Evolutionary conservation across 2,888 invertebrate genomes (phyloP), one percentile per base, ranked within the genome.

Genomic region (Poecilus cupreus): DNA sequence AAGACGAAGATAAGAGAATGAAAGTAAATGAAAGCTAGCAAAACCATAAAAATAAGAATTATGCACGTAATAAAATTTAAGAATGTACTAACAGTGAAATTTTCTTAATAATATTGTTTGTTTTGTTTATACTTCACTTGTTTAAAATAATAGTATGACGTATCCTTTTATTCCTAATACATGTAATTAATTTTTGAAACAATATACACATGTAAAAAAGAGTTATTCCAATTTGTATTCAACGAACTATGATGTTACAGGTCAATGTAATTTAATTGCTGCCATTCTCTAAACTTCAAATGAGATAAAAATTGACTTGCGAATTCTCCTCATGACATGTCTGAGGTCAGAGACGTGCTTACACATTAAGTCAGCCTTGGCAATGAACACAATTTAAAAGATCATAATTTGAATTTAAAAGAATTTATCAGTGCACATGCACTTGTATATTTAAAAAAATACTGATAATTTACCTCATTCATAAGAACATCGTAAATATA

Each of bases 281-380:
- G 24, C 60, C 60, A 26, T 60, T 60, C 13, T 60, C 60, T 32
- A 60, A 60, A 46, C 46, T 72, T 46, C 24, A 46, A 43, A 72
- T 72, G 37, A 37, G 18, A 68, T 68, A 32, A 72, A 22, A 46
- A 72, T 72, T 72, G 46, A 72, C 72, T 22, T 24, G 46, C 24
- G 46, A 72, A 68, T 16, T 68, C 64, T 4, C 64, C 64, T 68
- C 37, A 68, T 68, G 64, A 37, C 37, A 68, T 68, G 64, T 68
- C 64, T 72, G 72, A 46, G 46, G 43, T 72, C 46, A 72, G 46
- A 68, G 37, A 10, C 20, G n/a, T 20, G 22, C 46, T 46, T 22
- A 72, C 72, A 72, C 46, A 72, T 72, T 13, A 24, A 22, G n/a
- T n/a, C 43, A 72, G 11, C 46, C 72, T 72, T 72, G 72, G 43